Base-by-base conservation (phyloP, 2,797 vertebrate genomes). In the Micrastur ruficollis region DNA sequence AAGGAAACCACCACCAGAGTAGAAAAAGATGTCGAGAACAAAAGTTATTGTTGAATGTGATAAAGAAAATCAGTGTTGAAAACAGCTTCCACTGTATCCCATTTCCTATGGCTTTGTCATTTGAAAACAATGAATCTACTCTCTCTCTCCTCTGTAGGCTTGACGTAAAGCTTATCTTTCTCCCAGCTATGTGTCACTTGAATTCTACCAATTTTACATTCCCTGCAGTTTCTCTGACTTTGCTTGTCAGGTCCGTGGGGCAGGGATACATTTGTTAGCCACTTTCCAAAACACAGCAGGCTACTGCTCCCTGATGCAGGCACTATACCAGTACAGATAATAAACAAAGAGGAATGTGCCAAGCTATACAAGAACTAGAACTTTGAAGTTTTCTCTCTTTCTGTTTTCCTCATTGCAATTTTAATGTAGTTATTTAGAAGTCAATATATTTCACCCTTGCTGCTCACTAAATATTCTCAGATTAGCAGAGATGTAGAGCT, bases 21-120 rank as follows among this genome's bases (percentile, higher is more conserved):
- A 95, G 87, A 95, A 96, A 96, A 95, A 95, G 79, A 96, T 94
- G 72, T 72, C 0, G 27, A 81, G 93, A 96, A 95, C 79, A 95
- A 96, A 96, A 95, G 79, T 94, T 83, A 95, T 91, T 95, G 75
- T 95, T 92, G 94, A 86, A 86, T 76, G 62, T 52, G 91, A 70
- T 93, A 89, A 89, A 92, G 84, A 58, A 95, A 92, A 96, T 92
- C 55, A 61, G 62, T 75, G 61, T 61, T 85, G 87, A 95, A 94
- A 94, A 86, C 67, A 82, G 36, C 59, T 96, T 95, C 70, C 44
- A 74, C 73, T 90, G 56, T 88, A 66, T 90, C 47, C 72, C n/a
- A 23, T 93, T 93, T 95, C 42, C 70, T 94, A 68, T 63, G 53
- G 75, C 50, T 90, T 91, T 87, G 46, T 72, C 6, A 66, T 75